Conservation (phyloP, 2,113 vertebrate genomes). For the Mormoops blainvillei region DNA sequence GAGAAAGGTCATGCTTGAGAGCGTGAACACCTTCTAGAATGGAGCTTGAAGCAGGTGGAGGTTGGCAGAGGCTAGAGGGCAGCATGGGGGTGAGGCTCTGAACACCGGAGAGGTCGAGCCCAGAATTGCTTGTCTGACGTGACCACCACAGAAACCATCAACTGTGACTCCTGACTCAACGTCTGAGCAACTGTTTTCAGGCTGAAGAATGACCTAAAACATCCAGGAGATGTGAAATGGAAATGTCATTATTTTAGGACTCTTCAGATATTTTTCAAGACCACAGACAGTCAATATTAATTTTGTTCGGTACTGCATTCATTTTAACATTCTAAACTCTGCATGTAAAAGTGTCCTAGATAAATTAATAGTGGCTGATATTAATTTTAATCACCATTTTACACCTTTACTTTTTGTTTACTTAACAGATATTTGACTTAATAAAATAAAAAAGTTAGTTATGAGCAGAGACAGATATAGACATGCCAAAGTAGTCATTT, state of each 20-base stretch:
- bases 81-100: neutral
- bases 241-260: neutral
- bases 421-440: neutral
- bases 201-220: neutral
- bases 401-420: neutral
- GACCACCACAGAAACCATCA: neutral
- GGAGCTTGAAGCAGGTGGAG: neutral
- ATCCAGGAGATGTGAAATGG: neutral
- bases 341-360: neutral
- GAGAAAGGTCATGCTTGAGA: neutral
- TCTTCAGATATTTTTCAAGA: neutral
- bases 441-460: slow-evolving; percentile 28
- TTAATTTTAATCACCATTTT: neutral
- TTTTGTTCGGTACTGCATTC: neutral
- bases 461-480: slow-evolving; percentile 60
- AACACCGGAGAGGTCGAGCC: neutral
- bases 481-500: slow-evolving; percentile 50
- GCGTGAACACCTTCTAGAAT: neutral
- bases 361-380: neutral
- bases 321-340: neutral
- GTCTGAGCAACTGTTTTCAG: neutral
- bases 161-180: neutral
- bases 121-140: neutral
- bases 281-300: neutral
- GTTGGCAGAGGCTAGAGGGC: neutral